Evolutionary conservation across 92 coral and sea anemone species (phyloP).

Genomic region (Metridium senile): DNA sequence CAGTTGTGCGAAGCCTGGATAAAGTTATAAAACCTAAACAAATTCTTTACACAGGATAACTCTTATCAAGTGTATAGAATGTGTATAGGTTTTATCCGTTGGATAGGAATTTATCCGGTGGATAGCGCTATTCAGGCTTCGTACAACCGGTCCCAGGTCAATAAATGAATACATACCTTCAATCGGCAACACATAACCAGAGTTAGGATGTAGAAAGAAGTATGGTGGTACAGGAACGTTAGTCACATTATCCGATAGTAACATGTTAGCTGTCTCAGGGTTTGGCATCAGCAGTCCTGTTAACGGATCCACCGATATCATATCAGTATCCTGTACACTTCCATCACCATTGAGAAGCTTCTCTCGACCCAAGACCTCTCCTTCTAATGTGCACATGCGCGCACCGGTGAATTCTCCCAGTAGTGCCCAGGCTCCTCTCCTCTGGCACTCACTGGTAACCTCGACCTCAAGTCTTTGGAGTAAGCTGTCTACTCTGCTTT

Average conservation of each 20-base stretch:
- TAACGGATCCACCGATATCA: constrained; percentile 67
- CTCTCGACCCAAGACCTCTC: constrained; percentile 78
- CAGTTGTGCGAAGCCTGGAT: no score
- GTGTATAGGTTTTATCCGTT: no score
- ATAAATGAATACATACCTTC: constrained; percentile 78
- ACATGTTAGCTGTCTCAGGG: constrained; percentile 85
- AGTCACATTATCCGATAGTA: constrained; percentile 89
- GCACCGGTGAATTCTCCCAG: constrained; percentile 93
- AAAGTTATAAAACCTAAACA: no score
- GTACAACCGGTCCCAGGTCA: no score
- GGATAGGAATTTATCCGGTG: no score
- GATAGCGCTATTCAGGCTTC: no score
- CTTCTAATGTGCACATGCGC: constrained; percentile 84
- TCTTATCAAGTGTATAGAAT: no score
- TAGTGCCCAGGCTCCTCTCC: constrained; percentile 95
- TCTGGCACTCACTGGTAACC: constrained; percentile 94
- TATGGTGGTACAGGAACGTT: constrained; percentile 85
- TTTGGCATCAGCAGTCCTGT: constrained; percentile 90
- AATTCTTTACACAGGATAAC: no score
- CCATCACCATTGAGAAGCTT: constrained; percentile 81
- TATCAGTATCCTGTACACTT: constrained; percentile 69
- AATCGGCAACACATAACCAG: constrained; percentile 92
- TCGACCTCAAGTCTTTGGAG: constrained; percentile 89
- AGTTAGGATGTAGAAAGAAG: constrained; percentile 90
- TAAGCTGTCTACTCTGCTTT: constrained; percentile 88